Conservation (phyloP, 2,797 vertebrate genomes). For the Coregonus sp. region DNA sequence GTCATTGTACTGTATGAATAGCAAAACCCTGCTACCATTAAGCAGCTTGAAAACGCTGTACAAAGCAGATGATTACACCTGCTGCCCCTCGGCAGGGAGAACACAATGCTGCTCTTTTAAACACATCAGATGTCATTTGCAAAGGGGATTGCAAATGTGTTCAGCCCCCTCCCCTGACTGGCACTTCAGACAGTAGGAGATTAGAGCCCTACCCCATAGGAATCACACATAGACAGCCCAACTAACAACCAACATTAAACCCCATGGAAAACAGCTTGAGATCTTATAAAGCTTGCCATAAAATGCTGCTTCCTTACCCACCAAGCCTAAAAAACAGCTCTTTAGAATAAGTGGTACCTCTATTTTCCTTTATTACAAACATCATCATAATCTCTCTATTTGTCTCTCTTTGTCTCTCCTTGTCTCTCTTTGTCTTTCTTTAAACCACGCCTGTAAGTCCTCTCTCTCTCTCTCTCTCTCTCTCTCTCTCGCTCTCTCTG, state of each 20-base stretch:
- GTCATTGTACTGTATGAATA: constrained; percentile 41
- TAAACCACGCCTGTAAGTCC: too few relatives aligned
- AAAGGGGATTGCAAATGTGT: constrained; percentile 56
- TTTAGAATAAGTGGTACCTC: constrained; percentile 26
- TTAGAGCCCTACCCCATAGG: constrained; percentile 65
- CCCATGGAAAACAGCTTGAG: constrained; percentile 53
- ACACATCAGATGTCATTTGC: constrained; percentile 51
- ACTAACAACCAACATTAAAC: constrained; percentile 39
- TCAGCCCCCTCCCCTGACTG: constrained; percentile 51
- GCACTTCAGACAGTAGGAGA: constrained; percentile 68
- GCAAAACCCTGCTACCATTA: constrained; percentile 33
- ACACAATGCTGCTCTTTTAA: constrained; percentile 59
- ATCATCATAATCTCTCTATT: constrained; percentile 15
- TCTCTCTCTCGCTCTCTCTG: too few relatives aligned
- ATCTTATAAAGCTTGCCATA: constrained; percentile 41
- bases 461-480: too few relatives aligned
- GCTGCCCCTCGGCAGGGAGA: constrained; percentile 46
- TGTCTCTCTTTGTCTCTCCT: not conserved
- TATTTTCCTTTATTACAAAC: constrained; percentile 2
- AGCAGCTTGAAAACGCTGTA: constrained; percentile 35
- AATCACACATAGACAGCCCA: constrained; percentile 46
- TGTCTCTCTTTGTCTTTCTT: not conserved
- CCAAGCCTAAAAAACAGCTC: constrained; percentile 27
- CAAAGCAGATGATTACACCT: constrained; percentile 59
- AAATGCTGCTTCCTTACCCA: constrained; percentile 16